Percentiles rank a stretch among this genome's conserved stretches.
phyloP scores from a whole-genome alignment of 2,888 invertebrate genomes.

The Nephrocerus scutellatus region DNA sequence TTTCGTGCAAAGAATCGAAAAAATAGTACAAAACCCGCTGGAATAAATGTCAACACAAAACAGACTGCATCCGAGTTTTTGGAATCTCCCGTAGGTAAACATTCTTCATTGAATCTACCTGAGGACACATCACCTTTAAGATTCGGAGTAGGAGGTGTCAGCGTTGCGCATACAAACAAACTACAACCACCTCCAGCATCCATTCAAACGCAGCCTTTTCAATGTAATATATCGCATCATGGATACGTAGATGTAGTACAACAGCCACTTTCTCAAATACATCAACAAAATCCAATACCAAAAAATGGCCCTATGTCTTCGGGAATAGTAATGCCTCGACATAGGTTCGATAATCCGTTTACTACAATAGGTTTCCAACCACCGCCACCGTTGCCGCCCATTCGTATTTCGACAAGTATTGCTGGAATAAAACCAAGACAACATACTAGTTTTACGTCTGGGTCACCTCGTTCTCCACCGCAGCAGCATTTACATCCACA shows the following conservation, averaged over 20 bases:
- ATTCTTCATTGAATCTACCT: no score
- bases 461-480: no score
- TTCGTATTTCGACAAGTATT: no score
- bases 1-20: constrained; percentile 62
- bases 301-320: no score
- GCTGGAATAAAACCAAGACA: no score
- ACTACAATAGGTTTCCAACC: constrained; percentile 15
- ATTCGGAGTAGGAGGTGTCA: constrained; percentile 27
- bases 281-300: constrained; percentile 19
- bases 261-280: constrained; percentile 20
- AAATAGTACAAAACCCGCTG: constrained; percentile 40
- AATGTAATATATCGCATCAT: constrained; percentile 19
- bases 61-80: constrained; percentile 28
- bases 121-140: constrained; percentile 37
- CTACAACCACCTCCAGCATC: constrained; percentile 19
- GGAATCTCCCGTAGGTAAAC: no score
- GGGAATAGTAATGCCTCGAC: constrained; percentile 18
- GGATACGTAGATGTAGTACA: constrained; percentile 24
- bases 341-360: constrained; percentile 19
- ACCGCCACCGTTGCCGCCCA: constrained; percentile 16
- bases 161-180: no score
- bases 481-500: constrained; percentile 22
- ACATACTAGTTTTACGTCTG: no score
- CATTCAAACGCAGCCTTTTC: constrained; percentile 22
- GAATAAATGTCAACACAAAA: constrained; percentile 25